These are phyloP conservation scores for Oryzias celebensis DNA, from an alignment of 2,113 vertebrate species.

Conservation along the genomic window DNA sequence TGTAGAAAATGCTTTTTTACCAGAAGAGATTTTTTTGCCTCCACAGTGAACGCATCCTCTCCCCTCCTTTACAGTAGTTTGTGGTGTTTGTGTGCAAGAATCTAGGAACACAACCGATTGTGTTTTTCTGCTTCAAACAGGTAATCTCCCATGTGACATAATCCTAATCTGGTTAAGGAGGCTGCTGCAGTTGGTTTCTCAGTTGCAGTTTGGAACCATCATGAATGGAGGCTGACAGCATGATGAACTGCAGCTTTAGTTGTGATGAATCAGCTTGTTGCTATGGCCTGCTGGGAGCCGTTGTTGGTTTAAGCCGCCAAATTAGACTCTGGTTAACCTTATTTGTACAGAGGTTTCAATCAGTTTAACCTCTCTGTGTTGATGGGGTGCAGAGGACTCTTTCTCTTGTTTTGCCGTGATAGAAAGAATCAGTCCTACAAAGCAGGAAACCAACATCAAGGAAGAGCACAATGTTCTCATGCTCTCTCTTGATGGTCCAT, in stretches of 20 bases:
- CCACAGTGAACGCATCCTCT: slow-evolving; percentile 40
- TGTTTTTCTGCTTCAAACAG: slow-evolving; percentile 38
- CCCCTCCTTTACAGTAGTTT: slow-evolving; percentile 46
- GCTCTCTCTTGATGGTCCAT: background rate
- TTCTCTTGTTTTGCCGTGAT: background rate
- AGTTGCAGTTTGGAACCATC: slow-evolving; percentile 10
- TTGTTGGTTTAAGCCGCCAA: slow-evolving; percentile 29
- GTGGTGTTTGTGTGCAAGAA: slow-evolving; percentile 14
- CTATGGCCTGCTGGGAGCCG: slow-evolving; percentile 16
- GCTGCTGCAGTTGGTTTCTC: slow-evolving; percentile 30
- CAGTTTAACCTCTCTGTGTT: background rate
- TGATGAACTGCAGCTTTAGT: slow-evolving; percentile 43
- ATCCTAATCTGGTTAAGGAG: slow-evolving; percentile 67
- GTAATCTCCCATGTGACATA: slow-evolving; percentile 60
- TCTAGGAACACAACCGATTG: slow-evolving; percentile 19
- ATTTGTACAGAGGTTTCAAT: slow-evolving; percentile 14
- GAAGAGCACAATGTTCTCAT: slow-evolving; percentile 4
- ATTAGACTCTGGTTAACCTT: slow-evolving; percentile 9
- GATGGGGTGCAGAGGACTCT: background rate
- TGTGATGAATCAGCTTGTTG: slow-evolving; percentile 24
- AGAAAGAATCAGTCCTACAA: background rate
- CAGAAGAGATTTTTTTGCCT: slow-evolving; percentile 39
- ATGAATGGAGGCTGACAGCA: slow-evolving; percentile 36
- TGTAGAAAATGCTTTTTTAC: slow-evolving; percentile 33
- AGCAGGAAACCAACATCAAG: slow-evolving; percentile 4